These are phyloP conservation scores for Columba janthina DNA, from an alignment of 2,113 vertebrate species.

Conservation along the genomic window DNA sequence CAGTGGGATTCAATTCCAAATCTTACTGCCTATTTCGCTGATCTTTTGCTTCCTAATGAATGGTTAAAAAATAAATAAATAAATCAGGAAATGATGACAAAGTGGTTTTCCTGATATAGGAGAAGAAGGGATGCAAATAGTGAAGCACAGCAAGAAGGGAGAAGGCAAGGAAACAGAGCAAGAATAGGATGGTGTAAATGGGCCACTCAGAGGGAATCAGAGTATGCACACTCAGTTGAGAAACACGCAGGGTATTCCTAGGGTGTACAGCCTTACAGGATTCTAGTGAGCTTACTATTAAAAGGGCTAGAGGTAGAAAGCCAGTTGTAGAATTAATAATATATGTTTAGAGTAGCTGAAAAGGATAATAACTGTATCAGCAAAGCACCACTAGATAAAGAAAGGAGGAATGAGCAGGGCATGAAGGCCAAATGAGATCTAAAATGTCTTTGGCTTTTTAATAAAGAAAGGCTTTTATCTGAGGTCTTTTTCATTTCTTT, in stretches of 20 bases:
- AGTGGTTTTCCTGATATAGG: neutral
- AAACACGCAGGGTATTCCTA: neutral
- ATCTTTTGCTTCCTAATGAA: neutral
- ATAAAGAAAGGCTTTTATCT: constrained; percentile 52
- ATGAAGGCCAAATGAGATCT: constrained; percentile 46
- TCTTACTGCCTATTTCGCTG: neutral
- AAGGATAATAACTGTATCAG: constrained; percentile 42
- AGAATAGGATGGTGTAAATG: neutral
- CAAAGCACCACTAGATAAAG: constrained; percentile 40
- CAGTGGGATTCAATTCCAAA: neutral
- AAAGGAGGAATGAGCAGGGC: neutral
- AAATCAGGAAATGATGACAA: neutral
- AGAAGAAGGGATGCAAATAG: neutral
- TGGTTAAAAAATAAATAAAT: neutral
- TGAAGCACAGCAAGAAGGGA: neutral
- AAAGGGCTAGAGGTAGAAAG: neutral
- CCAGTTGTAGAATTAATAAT: constrained; percentile 16
- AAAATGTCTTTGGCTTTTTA: constrained; percentile 36
- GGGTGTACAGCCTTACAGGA: neutral
- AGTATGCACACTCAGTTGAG: neutral
- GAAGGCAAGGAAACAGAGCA: neutral
- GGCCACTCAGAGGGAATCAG: neutral
- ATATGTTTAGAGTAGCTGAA: constrained; percentile 24
- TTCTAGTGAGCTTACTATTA: neutral
- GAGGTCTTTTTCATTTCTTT: constrained; percentile 57